Evolutionary conservation across 2,888 invertebrate genomes (phyloP).

Genomic region (Acleris cristana): DNA sequence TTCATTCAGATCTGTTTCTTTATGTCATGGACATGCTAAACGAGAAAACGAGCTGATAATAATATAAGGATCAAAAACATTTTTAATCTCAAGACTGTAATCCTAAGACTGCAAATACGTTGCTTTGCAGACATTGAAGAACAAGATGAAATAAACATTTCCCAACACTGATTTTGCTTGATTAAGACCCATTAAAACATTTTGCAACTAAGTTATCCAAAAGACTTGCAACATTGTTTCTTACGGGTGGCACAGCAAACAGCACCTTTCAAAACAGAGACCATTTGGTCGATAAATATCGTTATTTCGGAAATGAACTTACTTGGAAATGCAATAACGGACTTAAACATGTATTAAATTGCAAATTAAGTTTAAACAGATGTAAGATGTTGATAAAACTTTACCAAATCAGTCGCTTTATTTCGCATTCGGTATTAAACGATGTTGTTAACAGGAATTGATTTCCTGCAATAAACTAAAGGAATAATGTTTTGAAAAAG

Average conservation of each 20-base stretch:
- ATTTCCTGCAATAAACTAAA: slow-evolving; percentile 30
- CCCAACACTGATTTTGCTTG: no score
- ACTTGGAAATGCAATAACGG: slow-evolving; percentile 20
- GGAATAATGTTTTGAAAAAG: slow-evolving; percentile 16
- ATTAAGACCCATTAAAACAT: no score
- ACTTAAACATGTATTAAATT: slow-evolving; percentile 33
- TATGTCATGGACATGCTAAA: no score
- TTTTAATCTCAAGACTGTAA: no score
- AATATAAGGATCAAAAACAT: no score
- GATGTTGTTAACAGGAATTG: slow-evolving; percentile 24
- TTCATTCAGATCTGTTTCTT: no score
- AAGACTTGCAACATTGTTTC: background rate
- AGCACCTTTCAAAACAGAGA: slow-evolving; percentile 15
- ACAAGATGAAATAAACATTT: no score
- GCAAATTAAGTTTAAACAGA: slow-evolving; percentile 35
- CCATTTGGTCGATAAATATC: slow-evolving; percentile 22
- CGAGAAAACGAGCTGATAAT: no score
- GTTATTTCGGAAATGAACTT: slow-evolving; percentile 22
- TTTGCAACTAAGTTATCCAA: no score
- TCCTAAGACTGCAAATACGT: no score
- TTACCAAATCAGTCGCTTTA: slow-evolving; percentile 23
- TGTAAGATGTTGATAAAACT: slow-evolving; percentile 28
- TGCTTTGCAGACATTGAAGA: no score
- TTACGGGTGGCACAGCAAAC: slow-evolving; percentile 27
- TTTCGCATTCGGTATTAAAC: slow-evolving; percentile 20